Evolutionary conservation across 2,113 vertebrate genomes (phyloP).

Genomic region (Alethe diademata): DNA sequence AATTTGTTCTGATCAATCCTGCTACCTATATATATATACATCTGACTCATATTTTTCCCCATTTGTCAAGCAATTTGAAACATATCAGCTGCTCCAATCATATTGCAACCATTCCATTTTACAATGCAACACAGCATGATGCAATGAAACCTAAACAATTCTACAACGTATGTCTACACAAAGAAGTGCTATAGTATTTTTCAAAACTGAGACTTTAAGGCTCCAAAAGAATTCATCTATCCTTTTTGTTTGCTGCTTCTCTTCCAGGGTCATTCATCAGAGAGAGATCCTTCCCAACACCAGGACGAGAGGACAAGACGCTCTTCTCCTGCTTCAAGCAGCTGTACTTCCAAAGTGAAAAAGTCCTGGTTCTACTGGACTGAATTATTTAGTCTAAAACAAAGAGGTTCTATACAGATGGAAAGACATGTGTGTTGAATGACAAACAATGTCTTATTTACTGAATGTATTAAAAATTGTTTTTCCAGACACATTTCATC

Average conservation of each 20-base stretch:
- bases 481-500: slow-evolving; percentile 55
- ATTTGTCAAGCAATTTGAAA: slow-evolving; percentile 37
- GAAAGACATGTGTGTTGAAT: slow-evolving; percentile 30
- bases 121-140: slow-evolving; percentile 49
- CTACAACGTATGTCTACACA: background rate
- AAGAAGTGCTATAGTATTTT: background rate
- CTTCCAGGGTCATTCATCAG: background rate
- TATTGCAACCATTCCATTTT: slow-evolving; percentile 39
- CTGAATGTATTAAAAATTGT: slow-evolving; percentile 57
- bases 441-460: slow-evolving; percentile 50
- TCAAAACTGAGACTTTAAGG: background rate
- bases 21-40: background rate
- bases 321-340: slow-evolving; percentile 35
- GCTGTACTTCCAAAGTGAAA: slow-evolving; percentile 39
- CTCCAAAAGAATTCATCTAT: background rate
- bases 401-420: slow-evolving; percentile 33
- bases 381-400: slow-evolving; percentile 50
- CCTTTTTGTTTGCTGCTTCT: background rate
- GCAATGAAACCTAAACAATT: slow-evolving; percentile 42
- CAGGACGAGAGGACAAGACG: slow-evolving; percentile 30
- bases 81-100: slow-evolving; percentile 44
- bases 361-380: background rate
- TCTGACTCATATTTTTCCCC: background rate
- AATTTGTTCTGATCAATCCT: slow-evolving; percentile 7
- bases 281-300: background rate